phyloP scores from a whole-genome alignment of 2,113 vertebrate genomes.

The Aviceda subcristata region DNA sequence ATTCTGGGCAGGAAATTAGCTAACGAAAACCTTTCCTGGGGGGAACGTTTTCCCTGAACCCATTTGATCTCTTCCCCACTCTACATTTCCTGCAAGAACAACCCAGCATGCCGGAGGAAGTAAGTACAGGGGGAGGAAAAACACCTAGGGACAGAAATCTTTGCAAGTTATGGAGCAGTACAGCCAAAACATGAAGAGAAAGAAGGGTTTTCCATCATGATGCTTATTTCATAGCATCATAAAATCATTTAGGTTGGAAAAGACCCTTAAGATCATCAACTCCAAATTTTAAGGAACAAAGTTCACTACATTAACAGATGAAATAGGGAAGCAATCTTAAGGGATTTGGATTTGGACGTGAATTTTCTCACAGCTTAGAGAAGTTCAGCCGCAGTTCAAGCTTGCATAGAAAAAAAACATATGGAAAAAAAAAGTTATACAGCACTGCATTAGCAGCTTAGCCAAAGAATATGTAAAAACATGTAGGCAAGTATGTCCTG shows the following conservation, averaged over 20 bases:
- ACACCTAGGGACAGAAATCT: not conserved
- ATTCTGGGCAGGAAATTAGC: slow-evolving; percentile 20
- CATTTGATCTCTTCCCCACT: not conserved
- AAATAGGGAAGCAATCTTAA: not conserved
- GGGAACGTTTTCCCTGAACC: not conserved
- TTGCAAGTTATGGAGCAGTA: not conserved
- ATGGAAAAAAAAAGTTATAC: not conserved
- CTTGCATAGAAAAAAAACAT: not conserved
- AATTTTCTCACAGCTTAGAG: not conserved
- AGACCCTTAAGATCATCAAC: not conserved
- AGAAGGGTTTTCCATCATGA: not conserved
- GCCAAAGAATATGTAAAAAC: slow-evolving; percentile 12
- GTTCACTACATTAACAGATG: not conserved
- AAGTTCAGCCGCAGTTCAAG: slow-evolving; percentile 40
- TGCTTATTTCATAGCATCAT: not conserved
- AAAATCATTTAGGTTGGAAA: not conserved
- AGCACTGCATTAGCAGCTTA: not conserved
- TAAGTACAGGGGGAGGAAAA: not conserved
- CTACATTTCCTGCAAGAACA: slow-evolving; percentile 10
- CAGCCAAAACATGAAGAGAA: not conserved
- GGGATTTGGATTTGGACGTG: not conserved
- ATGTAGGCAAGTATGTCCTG: not conserved
- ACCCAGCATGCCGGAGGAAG: not conserved
- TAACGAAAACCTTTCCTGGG: not conserved
- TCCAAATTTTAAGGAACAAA: not conserved